Evolutionary conservation across 2,888 invertebrate species (phyloP).

Genomic region (Cantharis flavilabris): DNA sequence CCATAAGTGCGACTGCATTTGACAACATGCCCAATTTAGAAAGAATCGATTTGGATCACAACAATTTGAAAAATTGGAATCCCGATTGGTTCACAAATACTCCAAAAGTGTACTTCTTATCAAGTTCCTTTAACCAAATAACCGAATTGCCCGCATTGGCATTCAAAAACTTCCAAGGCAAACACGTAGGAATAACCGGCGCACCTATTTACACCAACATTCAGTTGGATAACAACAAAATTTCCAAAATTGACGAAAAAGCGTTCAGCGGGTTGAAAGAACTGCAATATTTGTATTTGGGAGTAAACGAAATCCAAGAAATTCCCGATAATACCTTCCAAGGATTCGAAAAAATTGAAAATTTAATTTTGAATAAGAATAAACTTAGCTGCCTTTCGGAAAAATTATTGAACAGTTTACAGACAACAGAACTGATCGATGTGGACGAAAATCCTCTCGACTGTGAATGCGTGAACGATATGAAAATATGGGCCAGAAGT

Average conservation of each 20-base stretch:
- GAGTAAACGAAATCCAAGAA: conserved; percentile 5
- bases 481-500: conserved; percentile 13
- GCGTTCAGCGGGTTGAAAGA: conserved; percentile 17
- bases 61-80: conserved; percentile 45
- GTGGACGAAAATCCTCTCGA: conserved; percentile 17
- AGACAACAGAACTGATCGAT: conserved; percentile 1
- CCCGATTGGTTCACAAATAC: conserved; percentile 47
- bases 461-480: conserved; percentile 16
- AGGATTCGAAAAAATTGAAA: conserved; percentile 1
- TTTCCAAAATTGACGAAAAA: not conserved
- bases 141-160: conserved; percentile 37
- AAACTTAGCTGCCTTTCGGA: conserved; percentile 14
- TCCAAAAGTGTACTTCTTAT: conserved; percentile 43
- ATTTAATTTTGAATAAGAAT: conserved; percentile 8
- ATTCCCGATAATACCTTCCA: conserved; percentile 35
- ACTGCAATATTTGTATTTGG: conserved; percentile 14
- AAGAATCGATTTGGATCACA: conserved; percentile 45
- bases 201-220: conserved; percentile 1
- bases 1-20: conserved; percentile 36
- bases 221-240: conserved; percentile 6
- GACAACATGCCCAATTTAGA: conserved; percentile 42
- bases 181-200: not conserved
- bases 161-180: conserved; percentile 18
- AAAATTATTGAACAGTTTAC: conserved; percentile 1
- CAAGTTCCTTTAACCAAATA: conserved; percentile 44